Percentiles rank a stretch among this genome's conserved stretches.
Conservation (phyloP, 2,888 invertebrate genomes). For the Drosophila emarginata region DNA sequence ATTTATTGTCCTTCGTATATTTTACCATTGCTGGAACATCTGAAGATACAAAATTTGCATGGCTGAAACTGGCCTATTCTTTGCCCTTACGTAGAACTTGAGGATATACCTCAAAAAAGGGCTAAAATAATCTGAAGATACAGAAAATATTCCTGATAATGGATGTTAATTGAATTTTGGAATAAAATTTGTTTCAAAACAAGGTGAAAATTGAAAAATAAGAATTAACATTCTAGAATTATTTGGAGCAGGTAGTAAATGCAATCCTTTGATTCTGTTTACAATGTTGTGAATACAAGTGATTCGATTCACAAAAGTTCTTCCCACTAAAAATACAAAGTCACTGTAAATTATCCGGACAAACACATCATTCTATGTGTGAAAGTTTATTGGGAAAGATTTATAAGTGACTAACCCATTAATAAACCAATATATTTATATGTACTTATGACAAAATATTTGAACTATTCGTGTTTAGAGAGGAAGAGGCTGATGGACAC, state of each 20-base stretch:
- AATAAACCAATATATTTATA: not conserved
- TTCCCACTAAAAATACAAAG: not conserved
- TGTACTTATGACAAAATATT: not conserved
- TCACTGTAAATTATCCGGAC: not conserved
- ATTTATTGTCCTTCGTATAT: slow-evolving; percentile 29
- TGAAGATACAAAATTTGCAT: not conserved
- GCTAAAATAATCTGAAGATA: no score
- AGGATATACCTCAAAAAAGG: no score
- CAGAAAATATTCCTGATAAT: no score
- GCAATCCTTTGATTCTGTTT: slow-evolving; percentile 11
- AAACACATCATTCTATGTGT: not conserved
- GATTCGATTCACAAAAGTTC: not conserved
- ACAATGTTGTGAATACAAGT: not conserved
- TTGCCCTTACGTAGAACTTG: no score
- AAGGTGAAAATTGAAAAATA: no score
- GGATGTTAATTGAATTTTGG: no score
- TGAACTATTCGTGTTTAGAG: not conserved
- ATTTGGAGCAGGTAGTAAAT: not conserved
- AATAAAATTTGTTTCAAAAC: no score
- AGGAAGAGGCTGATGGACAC: not conserved
- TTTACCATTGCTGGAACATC: slow-evolving; percentile 53
- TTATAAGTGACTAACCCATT: not conserved
- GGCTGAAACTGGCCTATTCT: no score
- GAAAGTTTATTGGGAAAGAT: not conserved
- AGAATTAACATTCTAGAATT: no score